phyloP scores from a whole-genome alignment of 2,888 invertebrate genomes.

The Sussaba pulchella region DNA sequence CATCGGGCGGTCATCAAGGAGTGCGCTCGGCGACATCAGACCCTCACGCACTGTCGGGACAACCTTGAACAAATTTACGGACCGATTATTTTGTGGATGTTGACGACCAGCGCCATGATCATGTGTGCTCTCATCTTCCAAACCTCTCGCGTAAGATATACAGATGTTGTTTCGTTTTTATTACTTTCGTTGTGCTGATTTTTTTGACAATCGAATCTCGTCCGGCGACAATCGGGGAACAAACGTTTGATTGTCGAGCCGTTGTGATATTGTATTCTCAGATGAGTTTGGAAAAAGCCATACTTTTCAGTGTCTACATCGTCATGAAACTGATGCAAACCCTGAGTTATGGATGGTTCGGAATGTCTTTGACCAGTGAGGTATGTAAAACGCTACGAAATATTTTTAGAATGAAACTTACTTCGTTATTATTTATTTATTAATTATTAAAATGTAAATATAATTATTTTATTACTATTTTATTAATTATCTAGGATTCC shows the following conservation, averaged over 20 bases:
- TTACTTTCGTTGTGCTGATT: neutral
- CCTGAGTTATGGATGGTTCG: constrained; percentile 64
- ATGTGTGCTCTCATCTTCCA: constrained; percentile 74
- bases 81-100: constrained; percentile 68
- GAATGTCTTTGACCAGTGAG: constrained; percentile 61
- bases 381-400: constrained; percentile 26
- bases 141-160: constrained; percentile 58
- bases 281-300: constrained; percentile 46
- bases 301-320: constrained; percentile 33
- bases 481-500: no score
- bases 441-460: no score
- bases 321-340: constrained; percentile 63
- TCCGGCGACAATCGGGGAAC: neutral
- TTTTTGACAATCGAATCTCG: neutral
- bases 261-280: constrained; percentile 22
- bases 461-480: no score
- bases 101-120: constrained; percentile 67
- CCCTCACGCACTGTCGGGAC: constrained; percentile 60
- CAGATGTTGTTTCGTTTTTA: neutral
- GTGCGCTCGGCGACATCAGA: constrained; percentile 63
- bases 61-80: constrained; percentile 71
- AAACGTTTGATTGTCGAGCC: constrained; percentile 3
- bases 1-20: constrained; percentile 57
- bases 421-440: no score
- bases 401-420: neutral